Conservation (phyloP, 2,113 vertebrate species). For the Istiophorus platypterus region DNA sequence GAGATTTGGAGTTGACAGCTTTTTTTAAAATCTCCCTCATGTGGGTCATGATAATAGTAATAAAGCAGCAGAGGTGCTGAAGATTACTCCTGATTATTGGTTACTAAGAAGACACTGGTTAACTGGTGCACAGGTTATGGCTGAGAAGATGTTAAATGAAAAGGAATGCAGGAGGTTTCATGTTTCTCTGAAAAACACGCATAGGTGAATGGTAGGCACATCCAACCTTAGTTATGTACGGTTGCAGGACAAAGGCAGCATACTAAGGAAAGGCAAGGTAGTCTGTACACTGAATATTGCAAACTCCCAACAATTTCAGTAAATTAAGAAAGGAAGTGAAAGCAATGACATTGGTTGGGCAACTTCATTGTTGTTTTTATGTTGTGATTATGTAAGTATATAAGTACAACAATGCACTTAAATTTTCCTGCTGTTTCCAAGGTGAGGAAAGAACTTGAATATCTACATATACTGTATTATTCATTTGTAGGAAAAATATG, state of each 20-base stretch:
- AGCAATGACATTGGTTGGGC: neutral
- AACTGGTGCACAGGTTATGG: neutral
- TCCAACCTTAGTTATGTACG: too few relatives aligned
- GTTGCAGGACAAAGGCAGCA: neutral
- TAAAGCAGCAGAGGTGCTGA: neutral
- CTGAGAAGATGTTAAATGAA: neutral
- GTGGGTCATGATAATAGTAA: neutral
- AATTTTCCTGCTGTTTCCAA: neutral
- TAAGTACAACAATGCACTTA: neutral
- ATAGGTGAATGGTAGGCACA: neutral
- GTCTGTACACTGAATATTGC: neutral
- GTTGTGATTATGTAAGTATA: neutral
- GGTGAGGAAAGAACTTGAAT: neutral
- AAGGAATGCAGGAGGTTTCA: neutral
- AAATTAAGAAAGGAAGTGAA: neutral
- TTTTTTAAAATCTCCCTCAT: neutral
- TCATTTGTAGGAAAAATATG: neutral
- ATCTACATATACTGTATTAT: neutral
- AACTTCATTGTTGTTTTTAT: too few relatives aligned
- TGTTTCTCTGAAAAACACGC: constrained; percentile 13
- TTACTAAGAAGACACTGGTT: neutral
- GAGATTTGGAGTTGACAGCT: neutral
- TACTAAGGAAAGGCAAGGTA: neutral
- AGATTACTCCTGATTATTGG: neutral
- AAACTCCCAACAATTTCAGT: neutral